Conservation (phyloP, 2,113 vertebrate species). For the Cochlearius cochlearius region DNA sequence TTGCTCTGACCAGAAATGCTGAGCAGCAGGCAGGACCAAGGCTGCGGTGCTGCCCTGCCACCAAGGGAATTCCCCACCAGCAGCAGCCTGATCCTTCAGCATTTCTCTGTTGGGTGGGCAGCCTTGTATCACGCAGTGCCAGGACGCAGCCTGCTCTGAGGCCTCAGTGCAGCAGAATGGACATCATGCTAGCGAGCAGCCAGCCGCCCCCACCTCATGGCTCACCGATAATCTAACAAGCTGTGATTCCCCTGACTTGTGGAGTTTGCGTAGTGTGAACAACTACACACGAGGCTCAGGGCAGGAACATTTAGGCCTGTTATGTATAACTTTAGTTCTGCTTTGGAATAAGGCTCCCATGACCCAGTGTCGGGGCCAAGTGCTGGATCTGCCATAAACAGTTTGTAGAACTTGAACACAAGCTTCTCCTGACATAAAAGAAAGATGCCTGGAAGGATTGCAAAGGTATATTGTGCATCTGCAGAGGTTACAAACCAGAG, state of each 20-base stretch:
- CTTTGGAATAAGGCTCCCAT: neutral
- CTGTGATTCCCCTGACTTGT: neutral
- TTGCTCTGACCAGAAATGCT: neutral
- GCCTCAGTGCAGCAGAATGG: neutral
- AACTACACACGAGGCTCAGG: accelerated
- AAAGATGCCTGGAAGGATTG: neutral
- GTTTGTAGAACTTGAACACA: neutral
- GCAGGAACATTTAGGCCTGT: neutral
- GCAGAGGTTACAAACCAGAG: neutral
- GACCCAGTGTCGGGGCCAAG: neutral
- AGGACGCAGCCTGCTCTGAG: neutral
- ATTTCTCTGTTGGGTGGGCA: neutral
- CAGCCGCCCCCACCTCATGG: neutral
- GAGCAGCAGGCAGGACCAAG: neutral
- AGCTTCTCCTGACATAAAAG: neutral
- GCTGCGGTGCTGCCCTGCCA: neutral
- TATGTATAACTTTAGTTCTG: neutral
- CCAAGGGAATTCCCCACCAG: neutral
- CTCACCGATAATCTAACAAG: neutral
- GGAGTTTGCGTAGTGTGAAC: neutral
- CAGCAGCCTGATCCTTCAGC: neutral
- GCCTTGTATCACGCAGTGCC: neutral
- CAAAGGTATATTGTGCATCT: neutral
- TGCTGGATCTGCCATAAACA: neutral
- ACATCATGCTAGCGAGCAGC: neutral